phyloP scores from a whole-genome alignment of 1,140 invertebrate species.

The Harlomillsia oculata region DNA sequence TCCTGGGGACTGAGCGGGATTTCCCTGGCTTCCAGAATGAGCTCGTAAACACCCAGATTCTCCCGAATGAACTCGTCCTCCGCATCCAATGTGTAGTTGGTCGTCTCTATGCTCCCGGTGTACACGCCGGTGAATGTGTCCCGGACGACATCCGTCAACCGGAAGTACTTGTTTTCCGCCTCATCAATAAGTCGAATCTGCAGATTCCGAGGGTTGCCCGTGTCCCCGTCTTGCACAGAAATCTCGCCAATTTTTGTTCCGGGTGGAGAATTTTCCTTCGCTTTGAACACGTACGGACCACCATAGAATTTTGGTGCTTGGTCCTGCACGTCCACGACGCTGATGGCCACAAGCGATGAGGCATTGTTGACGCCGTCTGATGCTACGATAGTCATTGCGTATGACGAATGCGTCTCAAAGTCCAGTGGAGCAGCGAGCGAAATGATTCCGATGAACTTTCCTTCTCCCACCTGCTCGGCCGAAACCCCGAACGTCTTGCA shows the following conservation, averaged over 20 bases:
- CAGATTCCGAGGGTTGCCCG: slow-evolving; percentile 57
- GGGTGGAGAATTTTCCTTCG: slow-evolving; percentile 57
- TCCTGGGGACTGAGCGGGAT: slow-evolving; percentile 42
- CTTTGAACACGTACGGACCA: slow-evolving; percentile 39
- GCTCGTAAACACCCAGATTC: slow-evolving; percentile 31
- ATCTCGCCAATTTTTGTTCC: slow-evolving; percentile 52
- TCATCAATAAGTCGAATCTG: slow-evolving; percentile 53
- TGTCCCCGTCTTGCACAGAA: slow-evolving; percentile 61
- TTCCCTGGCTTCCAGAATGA: slow-evolving; percentile 28
- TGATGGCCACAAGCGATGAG: slow-evolving; percentile 59
- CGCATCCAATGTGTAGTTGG: slow-evolving; percentile 29
- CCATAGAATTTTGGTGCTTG: slow-evolving; percentile 52
- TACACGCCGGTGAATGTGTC: slow-evolving; percentile 27
- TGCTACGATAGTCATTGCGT: slow-evolving; percentile 57
- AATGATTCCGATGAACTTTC: slow-evolving; percentile 58
- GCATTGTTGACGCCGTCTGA: slow-evolving; percentile 53
- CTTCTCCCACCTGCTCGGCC: slow-evolving; percentile 49
- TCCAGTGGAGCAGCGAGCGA: slow-evolving; percentile 55
- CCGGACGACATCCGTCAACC: slow-evolving; percentile 35
- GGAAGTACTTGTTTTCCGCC: slow-evolving; percentile 58
- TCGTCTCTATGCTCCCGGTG: slow-evolving; percentile 27
- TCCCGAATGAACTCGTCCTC: slow-evolving; percentile 34
- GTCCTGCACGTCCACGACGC: slow-evolving; percentile 67
- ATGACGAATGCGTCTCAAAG: slow-evolving; percentile 62
- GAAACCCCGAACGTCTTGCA: slow-evolving; percentile 52